Conservation (phyloP, 2,113 vertebrate genomes). For the Mirza zaza region DNA sequence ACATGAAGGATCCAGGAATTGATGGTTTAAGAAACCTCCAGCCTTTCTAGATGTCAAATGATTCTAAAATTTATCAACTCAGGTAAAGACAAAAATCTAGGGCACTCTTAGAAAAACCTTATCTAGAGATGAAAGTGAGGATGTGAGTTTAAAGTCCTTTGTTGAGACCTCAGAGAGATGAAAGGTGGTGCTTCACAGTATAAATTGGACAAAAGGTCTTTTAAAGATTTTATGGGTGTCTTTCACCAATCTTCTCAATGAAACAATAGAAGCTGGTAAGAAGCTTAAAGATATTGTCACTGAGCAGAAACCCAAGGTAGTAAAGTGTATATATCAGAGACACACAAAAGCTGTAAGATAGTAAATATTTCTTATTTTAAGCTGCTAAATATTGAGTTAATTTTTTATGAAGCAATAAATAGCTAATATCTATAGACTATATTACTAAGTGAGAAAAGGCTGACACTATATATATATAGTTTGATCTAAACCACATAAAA, state of each 20-base stretch:
- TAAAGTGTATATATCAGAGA: neutral
- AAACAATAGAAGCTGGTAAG: neutral
- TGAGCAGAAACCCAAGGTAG: neutral
- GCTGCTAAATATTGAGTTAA: neutral
- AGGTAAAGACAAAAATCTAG: neutral
- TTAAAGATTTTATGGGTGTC: neutral
- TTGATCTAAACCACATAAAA: neutral
- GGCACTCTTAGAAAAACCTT: neutral
- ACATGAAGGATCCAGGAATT: neutral
- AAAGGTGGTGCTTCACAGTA: neutral
- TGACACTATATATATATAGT: neutral
- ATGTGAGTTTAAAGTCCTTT: neutral
- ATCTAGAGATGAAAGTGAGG: neutral
- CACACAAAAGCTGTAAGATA: neutral
- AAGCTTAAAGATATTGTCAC: neutral
- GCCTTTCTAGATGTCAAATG: neutral
- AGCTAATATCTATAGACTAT: neutral
- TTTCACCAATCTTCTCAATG: neutral
- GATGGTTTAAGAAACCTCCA: neutral
- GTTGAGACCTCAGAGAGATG: neutral
- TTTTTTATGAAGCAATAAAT: neutral
- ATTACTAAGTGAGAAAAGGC: neutral
- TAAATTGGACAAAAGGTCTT: neutral
- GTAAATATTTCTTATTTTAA: neutral
- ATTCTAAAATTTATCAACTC: neutral